These are phyloP conservation scores for Polymixis flavicincta DNA, from an alignment of 2,888 invertebrate genomes.

Conservation along the genomic window DNA sequence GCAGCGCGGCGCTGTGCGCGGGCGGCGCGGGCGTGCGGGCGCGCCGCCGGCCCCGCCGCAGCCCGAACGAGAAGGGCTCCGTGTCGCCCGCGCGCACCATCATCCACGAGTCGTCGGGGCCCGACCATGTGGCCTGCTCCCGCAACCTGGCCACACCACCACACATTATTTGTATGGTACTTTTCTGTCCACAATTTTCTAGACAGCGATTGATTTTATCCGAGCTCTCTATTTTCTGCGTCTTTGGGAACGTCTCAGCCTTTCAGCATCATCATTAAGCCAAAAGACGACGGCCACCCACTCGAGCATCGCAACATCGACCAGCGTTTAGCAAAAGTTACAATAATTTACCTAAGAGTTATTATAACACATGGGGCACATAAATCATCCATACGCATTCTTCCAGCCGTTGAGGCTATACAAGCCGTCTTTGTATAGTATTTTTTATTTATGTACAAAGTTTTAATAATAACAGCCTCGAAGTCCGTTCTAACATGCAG, in stretches of 20 bases:
- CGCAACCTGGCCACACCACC: conserved; percentile 73
- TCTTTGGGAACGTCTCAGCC: neutral
- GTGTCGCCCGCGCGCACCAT: conserved; percentile 95
- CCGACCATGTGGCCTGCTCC: conserved; percentile 73
- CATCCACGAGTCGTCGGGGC: conserved; percentile 88
- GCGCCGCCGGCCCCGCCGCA: conserved; percentile 92
- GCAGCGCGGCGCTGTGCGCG: conserved; percentile 94
- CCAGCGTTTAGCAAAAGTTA: neutral
- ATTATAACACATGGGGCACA: neutral
- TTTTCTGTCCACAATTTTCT: too few species aligned
- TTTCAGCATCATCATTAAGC: neutral
- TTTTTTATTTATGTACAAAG: neutral
- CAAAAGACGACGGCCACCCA: neutral
- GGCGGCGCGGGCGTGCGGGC: conserved; percentile 84
- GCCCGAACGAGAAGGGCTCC: conserved; percentile 96
- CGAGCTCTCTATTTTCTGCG: neutral
- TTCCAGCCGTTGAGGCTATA: too few species aligned
- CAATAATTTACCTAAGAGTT: neutral
- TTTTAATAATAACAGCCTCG: neutral
- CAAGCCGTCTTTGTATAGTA: neutral
- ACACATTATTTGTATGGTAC: neutral
- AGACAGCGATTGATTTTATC: neutral
- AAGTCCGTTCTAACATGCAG: too few species aligned
- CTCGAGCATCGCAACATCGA: neutral
- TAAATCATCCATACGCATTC: too few species aligned